Conservation (phyloP, 1,140 invertebrate species). For the Helicoverpa zea region DNA sequence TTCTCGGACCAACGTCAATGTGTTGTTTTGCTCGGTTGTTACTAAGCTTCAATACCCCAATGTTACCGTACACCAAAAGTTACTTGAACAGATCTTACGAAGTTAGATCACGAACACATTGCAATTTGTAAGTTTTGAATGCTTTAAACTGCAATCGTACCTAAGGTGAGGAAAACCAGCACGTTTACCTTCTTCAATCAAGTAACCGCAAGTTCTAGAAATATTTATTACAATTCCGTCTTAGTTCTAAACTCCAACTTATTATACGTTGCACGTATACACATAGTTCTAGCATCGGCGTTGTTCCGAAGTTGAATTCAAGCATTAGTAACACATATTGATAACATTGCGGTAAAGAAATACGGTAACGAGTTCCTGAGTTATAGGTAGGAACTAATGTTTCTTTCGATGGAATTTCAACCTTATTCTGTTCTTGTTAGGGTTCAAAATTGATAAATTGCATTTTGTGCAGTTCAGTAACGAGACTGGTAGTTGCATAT, state of each 20-base stretch:
- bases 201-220: slow-evolving; percentile 9
- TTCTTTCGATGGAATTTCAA: neutral
- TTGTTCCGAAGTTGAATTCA: slow-evolving; percentile 30
- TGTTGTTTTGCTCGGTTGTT: neutral
- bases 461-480: no score
- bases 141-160: neutral
- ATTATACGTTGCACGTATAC: slow-evolving; percentile 23
- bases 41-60: no score
- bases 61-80: no score
- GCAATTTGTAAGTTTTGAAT: no score
- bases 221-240: slow-evolving; percentile 16
- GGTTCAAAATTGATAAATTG: no score
- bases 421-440: no score
- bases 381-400: neutral
- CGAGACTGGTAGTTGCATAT: no score
- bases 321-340: slow-evolving; percentile 30
- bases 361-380: neutral
- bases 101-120: no score
- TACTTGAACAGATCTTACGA: no score
- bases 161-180: neutral
- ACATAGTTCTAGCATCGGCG: slow-evolving; percentile 8
- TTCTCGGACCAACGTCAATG: no score
- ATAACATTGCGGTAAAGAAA: neutral
- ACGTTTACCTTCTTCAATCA: slow-evolving; percentile 14
- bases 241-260: slow-evolving; percentile 24